Conservation (phyloP, 2,113 vertebrate genomes). For the Hoplias malabaricus region DNA sequence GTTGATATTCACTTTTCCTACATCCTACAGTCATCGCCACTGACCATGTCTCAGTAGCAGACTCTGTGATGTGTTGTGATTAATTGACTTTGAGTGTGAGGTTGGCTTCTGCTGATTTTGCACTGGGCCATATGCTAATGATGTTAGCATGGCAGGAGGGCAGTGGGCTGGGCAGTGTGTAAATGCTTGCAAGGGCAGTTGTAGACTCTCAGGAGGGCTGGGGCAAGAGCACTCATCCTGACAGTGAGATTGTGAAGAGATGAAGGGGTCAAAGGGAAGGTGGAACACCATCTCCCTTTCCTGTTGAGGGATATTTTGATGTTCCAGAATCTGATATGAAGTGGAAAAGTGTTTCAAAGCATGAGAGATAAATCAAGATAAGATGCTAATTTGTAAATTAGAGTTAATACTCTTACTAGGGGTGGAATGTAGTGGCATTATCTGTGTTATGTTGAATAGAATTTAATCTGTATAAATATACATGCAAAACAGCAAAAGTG, state of each 20-base stretch:
- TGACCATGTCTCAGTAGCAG: constrained; percentile 16
- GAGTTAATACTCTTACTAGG: neutral
- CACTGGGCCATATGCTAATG: constrained; percentile 69
- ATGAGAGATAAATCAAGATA: constrained; percentile 17
- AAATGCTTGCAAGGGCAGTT: constrained; percentile 46
- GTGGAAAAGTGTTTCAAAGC: constrained; percentile 10
- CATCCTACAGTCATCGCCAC: neutral
- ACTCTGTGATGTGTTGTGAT: constrained; percentile 57
- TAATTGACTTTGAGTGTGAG: constrained; percentile 70
- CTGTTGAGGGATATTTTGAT: constrained; percentile 45
- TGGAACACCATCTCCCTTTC: constrained; percentile 44
- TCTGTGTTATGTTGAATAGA: too few species aligned
- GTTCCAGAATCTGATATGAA: constrained; percentile 32
- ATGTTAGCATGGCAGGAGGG: constrained; percentile 66
- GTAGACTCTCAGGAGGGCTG: constrained; percentile 30
- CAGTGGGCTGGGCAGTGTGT: constrained; percentile 33
- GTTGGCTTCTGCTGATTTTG: constrained; percentile 63
- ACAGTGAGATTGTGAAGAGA: constrained; percentile 13
- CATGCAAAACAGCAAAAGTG: too few species aligned
- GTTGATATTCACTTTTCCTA: neutral
- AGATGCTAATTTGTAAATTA: neutral
- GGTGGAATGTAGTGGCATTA: neutral
- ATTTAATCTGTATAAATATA: too few species aligned
- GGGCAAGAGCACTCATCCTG: constrained; percentile 31
- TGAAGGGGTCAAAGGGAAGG: constrained; percentile 43